Conservation (phyloP, 2,888 invertebrate species). For the Euzophera pinguis region DNA sequence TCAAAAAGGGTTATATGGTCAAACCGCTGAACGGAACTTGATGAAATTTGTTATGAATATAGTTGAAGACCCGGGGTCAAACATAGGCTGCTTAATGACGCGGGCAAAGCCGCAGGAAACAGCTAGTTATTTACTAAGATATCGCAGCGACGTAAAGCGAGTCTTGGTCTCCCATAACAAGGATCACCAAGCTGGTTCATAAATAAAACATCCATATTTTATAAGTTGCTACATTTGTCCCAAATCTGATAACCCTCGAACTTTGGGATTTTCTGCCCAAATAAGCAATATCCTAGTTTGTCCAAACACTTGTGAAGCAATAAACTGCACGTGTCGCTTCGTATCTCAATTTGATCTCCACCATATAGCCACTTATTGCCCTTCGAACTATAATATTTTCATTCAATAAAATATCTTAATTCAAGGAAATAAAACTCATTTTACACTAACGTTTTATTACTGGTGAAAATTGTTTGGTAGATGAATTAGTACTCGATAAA, state of each 20-base stretch:
- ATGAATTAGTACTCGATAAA: slow-evolving; percentile 63
- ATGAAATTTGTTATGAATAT: too few species aligned
- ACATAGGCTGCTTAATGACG: too few species aligned
- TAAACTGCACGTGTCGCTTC: slow-evolving; percentile 70
- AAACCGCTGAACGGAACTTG: too few species aligned
- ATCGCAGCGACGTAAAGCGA: too few species aligned
- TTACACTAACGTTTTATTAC: slow-evolving; percentile 17
- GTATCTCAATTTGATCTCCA: slow-evolving; percentile 75
- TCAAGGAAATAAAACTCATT: slow-evolving; percentile 14
- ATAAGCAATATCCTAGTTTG: slow-evolving; percentile 72
- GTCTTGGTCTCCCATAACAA: too few species aligned
- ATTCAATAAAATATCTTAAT: slow-evolving; percentile 21
- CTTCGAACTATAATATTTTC: slow-evolving; percentile 28
- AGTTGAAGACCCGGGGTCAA: too few species aligned
- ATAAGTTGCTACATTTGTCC: not conserved
- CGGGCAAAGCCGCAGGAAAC: too few species aligned
- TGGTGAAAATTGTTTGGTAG: slow-evolving; percentile 39
- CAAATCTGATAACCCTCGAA: slow-evolving; percentile 3
- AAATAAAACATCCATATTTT: not conserved
- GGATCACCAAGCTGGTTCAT: too few species aligned
- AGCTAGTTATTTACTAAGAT: too few species aligned
- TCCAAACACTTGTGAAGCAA: slow-evolving; percentile 74
- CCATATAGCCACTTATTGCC: slow-evolving; percentile 54
- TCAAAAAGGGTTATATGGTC: too few species aligned
- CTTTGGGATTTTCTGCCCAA: slow-evolving; percentile 56